phyloP scores from a whole-genome alignment of 2,113 vertebrate genomes.

The Nicator chloris region DNA sequence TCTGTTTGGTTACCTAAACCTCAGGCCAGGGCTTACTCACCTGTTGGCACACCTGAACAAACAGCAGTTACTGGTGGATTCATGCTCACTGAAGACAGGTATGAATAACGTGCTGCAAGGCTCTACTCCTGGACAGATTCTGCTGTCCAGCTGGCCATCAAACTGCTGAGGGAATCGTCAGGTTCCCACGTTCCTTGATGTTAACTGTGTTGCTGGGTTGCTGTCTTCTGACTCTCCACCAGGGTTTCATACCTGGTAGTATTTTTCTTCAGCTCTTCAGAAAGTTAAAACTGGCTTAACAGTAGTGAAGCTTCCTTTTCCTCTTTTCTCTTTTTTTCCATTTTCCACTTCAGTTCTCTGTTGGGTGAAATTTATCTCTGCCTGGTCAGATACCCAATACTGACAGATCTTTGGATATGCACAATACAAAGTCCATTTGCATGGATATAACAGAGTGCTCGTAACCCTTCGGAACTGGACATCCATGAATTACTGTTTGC shows the following conservation, averaged over 20 bases:
- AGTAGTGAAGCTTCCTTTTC: background rate
- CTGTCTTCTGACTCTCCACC: background rate
- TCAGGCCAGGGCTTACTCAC: background rate
- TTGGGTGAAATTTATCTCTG: background rate
- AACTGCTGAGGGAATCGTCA: background rate
- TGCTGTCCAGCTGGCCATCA: background rate
- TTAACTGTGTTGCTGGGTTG: background rate
- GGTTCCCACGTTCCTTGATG: background rate
- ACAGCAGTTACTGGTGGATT: background rate
- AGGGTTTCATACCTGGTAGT: background rate
- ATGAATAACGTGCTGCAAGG: background rate
- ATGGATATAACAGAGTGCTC: background rate
- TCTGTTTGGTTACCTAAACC: background rate
- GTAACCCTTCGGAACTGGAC: background rate
- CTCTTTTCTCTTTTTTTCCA: background rate
- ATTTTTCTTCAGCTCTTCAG: background rate
- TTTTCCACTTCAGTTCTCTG: background rate
- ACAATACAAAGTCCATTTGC: background rate
- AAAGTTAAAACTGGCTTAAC: background rate
- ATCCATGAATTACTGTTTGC: background rate
- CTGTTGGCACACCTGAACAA: background rate
- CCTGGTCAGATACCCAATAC: background rate
- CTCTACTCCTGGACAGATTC: background rate
- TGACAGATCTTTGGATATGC: background rate
- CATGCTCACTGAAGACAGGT: background rate